These are phyloP conservation scores for Eristalis pertinax DNA, from an alignment of 2,888 invertebrate species.

Conservation along the genomic window DNA sequence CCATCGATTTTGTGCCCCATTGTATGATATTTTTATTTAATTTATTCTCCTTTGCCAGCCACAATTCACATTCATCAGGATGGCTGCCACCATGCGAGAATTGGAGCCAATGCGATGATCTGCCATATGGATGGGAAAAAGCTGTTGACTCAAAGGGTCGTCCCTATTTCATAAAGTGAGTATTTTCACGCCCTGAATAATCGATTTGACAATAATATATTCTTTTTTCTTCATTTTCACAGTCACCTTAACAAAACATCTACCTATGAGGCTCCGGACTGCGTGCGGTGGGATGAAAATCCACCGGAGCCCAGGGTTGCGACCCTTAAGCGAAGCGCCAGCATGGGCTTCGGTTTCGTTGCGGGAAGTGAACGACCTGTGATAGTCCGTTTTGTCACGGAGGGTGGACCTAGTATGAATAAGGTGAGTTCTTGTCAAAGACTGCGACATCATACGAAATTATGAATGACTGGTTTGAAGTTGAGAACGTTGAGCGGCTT, in stretches of 20 bases:
- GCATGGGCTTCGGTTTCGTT: slow-evolving; percentile 96
- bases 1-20: too few species aligned
- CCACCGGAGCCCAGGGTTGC: slow-evolving; percentile 91
- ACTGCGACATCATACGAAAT: too few species aligned
- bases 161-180: slow-evolving; percentile 91
- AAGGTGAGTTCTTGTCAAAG: slow-evolving; percentile 83
- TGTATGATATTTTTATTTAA: too few species aligned
- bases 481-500: slow-evolving; percentile 13
- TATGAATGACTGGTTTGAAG: too few species aligned
- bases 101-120: slow-evolving; percentile 86
- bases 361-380: slow-evolving; percentile 96
- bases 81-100: slow-evolving; percentile 95
- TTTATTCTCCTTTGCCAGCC: slow-evolving; percentile 84
- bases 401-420: slow-evolving; percentile 95
- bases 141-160: slow-evolving; percentile 91
- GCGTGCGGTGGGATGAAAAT: slow-evolving; percentile 85
- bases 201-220: slow-evolving; percentile 7
- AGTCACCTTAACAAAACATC: slow-evolving; percentile 94
- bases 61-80: slow-evolving; percentile 90
- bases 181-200: background rate
- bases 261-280: slow-evolving; percentile 91
- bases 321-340: slow-evolving; percentile 87
- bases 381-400: slow-evolving; percentile 93
- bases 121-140: slow-evolving; percentile 96
- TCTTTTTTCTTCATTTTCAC: slow-evolving; percentile 16